Percentiles rank a stretch among this genome's conserved stretches.
phyloP scores from a whole-genome alignment of 2,888 invertebrate genomes.

The Chalcis sispes region DNA sequence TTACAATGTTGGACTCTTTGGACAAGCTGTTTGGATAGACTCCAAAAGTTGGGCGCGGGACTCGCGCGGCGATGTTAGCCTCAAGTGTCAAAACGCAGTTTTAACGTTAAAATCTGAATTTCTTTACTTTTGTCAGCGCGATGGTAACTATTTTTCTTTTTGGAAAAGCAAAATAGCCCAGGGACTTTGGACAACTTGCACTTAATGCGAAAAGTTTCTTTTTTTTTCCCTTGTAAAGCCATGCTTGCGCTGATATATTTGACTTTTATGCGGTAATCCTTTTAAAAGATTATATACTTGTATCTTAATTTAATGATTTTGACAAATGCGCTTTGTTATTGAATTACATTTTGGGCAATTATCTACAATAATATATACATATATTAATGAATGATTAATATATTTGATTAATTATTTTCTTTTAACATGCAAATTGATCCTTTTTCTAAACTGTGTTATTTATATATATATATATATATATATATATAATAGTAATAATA shows the following conservation, averaged over 20 bases:
- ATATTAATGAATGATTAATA: no score
- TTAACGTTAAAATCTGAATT: slow-evolving; percentile 29
- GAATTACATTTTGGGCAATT: slow-evolving; percentile 2
- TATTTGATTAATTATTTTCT: no score
- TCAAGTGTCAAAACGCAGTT: slow-evolving; percentile 25
- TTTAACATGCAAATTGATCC: no score
- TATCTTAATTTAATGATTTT: no score
- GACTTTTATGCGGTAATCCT: background rate
- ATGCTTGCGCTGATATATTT: slow-evolving; percentile 13
- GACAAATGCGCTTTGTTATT: no score
- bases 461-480: no score
- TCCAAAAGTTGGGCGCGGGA: slow-evolving; percentile 26
- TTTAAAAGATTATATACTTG: background rate
- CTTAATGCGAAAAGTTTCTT: slow-evolving; percentile 23
- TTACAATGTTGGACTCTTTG: slow-evolving; percentile 4
- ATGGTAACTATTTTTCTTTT: slow-evolving; percentile 9
- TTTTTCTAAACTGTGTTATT: no score
- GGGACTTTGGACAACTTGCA: background rate
- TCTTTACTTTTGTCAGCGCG: background rate
- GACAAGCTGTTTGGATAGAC: slow-evolving; percentile 30
- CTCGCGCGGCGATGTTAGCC: no score
- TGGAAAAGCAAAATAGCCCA: background rate
- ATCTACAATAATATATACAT: no score
- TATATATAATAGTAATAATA: slow-evolving; percentile 10
- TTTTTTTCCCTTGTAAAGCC: background rate